Evolutionary conservation across 1,140 invertebrate species (phyloP), one percentile per base, ranked within the genome.

Genomic region (Drosophila tristis): DNA sequence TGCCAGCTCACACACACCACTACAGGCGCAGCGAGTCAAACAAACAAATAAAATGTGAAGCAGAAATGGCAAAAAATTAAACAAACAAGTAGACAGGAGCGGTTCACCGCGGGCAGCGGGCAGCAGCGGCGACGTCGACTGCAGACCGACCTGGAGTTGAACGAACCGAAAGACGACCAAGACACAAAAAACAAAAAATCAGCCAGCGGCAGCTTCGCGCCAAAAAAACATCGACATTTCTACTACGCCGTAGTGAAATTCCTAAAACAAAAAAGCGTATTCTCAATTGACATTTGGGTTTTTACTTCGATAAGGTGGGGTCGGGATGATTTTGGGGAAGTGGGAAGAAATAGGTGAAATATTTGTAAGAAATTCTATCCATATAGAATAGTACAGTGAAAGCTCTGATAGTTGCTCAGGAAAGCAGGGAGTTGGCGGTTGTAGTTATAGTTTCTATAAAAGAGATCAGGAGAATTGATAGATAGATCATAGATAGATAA

Each of bases 41-140:
- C 90, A 91, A 91, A 91, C 90, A 91, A 91, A 91, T 91, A 81
- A 87, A 90, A 90, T 91, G 90, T 84, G 90, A 78, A 90, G 89
- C 85, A 81, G 82, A 87, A 91, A 91, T 91, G 78, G 90, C 86
- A 91, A 86, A 91, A 91, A 91, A 91, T 89, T 90, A 80, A 90
- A 91, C 90, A 91, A 91, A 91, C 90, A 91, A 91, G 81, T 90
- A 85, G 76, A 78, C 90, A 89, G 90, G 82, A 85, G 90, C 90
- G 90, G 79, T 89, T 91, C 80, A 89, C 68, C 58, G 58, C 68
- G 67, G 51, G 64, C 71, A 81, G 63, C n/a, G 55, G 55, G 29
- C 57, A 35, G 64, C 71, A 81, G 61, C n/a, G 55, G 42, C 15
- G 63, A 35, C 65, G 35, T 68, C 54, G 54, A 48, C 73, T 23